Base-by-base conservation (phyloP, 2,888 invertebrate species). In the Eupithecia centaureata region DNA sequence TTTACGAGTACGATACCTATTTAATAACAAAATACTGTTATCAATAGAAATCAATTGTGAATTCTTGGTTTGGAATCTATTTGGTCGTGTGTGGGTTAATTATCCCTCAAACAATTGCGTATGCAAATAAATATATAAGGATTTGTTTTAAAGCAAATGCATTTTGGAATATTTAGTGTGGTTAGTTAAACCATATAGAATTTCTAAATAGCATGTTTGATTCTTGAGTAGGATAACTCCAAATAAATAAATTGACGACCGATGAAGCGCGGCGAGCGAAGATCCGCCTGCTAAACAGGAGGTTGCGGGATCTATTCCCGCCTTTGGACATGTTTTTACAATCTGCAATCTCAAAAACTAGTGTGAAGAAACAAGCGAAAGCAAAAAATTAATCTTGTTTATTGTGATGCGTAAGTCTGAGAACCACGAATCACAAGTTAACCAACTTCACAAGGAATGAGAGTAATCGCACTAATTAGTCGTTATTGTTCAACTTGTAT, bases 391-490 rank as follows among this genome's bases (percentile, higher is more conserved):
- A 25, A 51, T 13, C n/a, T n/a, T n/a, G n/a, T n/a, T n/a, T n/a
- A n/a, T n/a, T n/a, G n/a, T n/a, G n/a, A n/a, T n/a, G n/a, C n/a
- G n/a, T n/a, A n/a, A n/a, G n/a, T n/a, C 56, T 61, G 22, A 58
- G 56, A 61, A 42, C 62, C 32, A 65, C 64, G 60, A 57, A 73
- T 69, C 35, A 58, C 67, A 61, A 70, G 51, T 65, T 71, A 75
- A 72, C 72, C 67, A 71, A 61, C 65, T 63, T 65, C 70, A 61
- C 51, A 71, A 78, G 76, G 75, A 77, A 76, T 74, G 76, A 73
- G 76, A 76, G 76, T 80, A 82, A 81, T 82, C 70, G 75, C 69
- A 79, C 81, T 81, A 83, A 81, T 82, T 81, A 78, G 72, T 73
- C 74, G 70, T 65, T 68, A 77, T 73, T 74, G 73, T 76, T 74